Conservation (phyloP, 2,888 invertebrate species). For the Reticulitermes lucifugus region DNA sequence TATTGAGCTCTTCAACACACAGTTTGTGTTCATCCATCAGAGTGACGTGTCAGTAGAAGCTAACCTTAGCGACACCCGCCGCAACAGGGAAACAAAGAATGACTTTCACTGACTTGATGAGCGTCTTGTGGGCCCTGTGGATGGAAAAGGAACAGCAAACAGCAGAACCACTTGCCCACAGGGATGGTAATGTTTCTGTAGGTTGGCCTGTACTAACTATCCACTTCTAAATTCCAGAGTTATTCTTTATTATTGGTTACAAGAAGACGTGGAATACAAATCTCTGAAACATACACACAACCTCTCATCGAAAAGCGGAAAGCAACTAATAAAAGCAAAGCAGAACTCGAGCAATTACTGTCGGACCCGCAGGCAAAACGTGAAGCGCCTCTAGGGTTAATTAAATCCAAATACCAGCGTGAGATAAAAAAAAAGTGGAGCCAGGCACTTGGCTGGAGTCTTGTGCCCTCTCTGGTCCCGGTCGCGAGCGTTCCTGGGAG, state of each 20-base stretch:
- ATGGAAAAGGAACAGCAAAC: background rate
- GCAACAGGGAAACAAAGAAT: background rate
- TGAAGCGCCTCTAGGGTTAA: slow-evolving; percentile 46
- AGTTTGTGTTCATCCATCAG: no score
- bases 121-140: background rate
- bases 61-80: no score
- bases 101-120: background rate
- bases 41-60: no score
- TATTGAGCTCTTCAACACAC: no score
- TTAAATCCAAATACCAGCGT: slow-evolving; percentile 42
- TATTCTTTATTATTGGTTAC: slow-evolving; percentile 18
- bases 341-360: slow-evolving; percentile 19
- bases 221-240: slow-evolving; percentile 10
- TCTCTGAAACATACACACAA: background rate
- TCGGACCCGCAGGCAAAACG: slow-evolving; percentile 33
- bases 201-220: background rate
- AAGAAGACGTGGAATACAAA: background rate
- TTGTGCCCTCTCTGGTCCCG: background rate
- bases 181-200: background rate
- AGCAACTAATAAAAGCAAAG: slow-evolving; percentile 10
- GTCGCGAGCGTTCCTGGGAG: no score
- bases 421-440: background rate
- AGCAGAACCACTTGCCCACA: background rate
- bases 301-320: slow-evolving; percentile 10
- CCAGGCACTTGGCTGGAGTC: background rate